Base-by-base conservation (phyloP, 2,888 invertebrate genomes). In the Ecdyonurus torrentis region DNA sequence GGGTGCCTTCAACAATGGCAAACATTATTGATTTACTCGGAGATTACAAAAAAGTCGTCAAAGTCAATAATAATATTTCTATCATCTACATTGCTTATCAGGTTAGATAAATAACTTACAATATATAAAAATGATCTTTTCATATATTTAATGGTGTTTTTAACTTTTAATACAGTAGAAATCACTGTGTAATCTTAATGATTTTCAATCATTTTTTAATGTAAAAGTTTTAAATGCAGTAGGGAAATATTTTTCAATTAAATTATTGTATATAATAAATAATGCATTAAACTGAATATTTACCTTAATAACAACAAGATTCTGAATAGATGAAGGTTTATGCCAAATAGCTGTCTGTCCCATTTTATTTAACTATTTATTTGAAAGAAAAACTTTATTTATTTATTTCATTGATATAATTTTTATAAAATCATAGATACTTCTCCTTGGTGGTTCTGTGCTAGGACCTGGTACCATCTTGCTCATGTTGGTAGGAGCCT, bases 1-100 rank as follows among this genome's bases (percentile, higher is more conserved):
- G 81, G 81, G 76, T 78, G 22, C 80, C 81, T 1, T 80, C 80
- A 1, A 81, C 81, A 1, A 76, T 81, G 73, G 80, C 80, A 55
- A 81, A 81, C 70, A 79, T 80, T 61, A 70, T 80, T 66, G 81
- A 81, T 69, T 71, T 81, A 22, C 69, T 78, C 2, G 67, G 69
- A 18, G 76, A 77, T 66, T 76, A 75, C 68, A 72, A 74, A 64
- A 71, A 72, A 59, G 78, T 78, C 1, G 74, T 78, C 15, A 71
- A 71, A 62, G 71, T 74, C 52, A 81, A 81, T 68, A 77, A 78
- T 66, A 78, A 77, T 68, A 78, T 81, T 63, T 78, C 79, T 1
- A 69, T 73, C n/a, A 69, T 69, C 10, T 74, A 72, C 66, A 73
- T 74, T 66, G 59, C 68, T 2, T 74, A 74, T 64, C 74, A 74